phyloP scores from a whole-genome alignment of 1,140 invertebrate genomes.

The Penaeus japonicus region DNA sequence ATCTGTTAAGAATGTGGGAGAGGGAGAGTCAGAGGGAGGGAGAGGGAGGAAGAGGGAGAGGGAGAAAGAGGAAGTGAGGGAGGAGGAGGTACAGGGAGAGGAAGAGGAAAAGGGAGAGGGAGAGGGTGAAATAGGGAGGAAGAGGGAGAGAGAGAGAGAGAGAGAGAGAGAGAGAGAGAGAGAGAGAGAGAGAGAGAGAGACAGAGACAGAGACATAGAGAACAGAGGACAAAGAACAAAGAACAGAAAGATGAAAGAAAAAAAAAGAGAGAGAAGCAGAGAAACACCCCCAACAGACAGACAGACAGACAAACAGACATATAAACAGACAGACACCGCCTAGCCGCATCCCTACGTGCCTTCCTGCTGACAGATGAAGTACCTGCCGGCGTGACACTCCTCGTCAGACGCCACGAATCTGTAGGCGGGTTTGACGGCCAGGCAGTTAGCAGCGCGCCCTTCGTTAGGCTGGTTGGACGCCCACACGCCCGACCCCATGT shows the following conservation, averaged over 20 bases:
- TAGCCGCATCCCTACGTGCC: background rate
- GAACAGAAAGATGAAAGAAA: too few species aligned
- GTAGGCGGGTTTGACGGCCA: constrained; percentile 7
- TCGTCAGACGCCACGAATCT: constrained; percentile 13
- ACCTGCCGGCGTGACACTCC: background rate
- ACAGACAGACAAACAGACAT: too few species aligned
- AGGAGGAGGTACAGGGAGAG: background rate
- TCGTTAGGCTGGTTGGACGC: constrained; percentile 32
- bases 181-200: too few species aligned
- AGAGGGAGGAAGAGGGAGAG: background rate
- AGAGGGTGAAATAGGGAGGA: background rate
- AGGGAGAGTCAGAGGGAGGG: background rate
- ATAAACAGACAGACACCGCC: too few species aligned
- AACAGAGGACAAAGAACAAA: too few species aligned
- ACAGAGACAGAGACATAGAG: too few species aligned
- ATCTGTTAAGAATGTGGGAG: background rate
- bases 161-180: too few species aligned
- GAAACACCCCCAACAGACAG: too few species aligned
- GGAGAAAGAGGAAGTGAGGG: background rate
- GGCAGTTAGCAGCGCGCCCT: constrained; percentile 10
- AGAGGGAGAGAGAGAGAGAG: too few species aligned
- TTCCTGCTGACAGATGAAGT: constrained; percentile 30
- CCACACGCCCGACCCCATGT: constrained; percentile 1
- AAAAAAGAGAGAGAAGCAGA: too few species aligned
- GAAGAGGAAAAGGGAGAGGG: background rate